These are phyloP conservation scores for Calidris pygmaea DNA, from an alignment of 2,113 vertebrate genomes.

Conservation along the genomic window DNA sequence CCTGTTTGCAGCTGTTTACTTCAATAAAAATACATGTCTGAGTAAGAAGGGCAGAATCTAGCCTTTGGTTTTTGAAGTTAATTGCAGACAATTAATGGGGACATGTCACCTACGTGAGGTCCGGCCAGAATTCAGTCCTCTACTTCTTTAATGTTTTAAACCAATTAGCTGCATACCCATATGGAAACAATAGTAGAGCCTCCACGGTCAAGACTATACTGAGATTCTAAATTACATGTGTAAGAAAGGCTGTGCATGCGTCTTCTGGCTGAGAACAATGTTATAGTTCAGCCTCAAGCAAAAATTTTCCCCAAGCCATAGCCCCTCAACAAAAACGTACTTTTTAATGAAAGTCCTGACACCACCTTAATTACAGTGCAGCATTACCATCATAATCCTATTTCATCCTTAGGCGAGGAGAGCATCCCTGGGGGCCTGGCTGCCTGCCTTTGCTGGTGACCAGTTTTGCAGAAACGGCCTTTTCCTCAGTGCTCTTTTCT, in stretches of 20 bases:
- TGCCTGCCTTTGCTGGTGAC: conserved; percentile 9
- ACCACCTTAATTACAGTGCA: conserved; percentile 53
- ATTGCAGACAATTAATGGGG: background rate
- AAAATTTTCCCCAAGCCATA: background rate
- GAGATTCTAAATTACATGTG: background rate
- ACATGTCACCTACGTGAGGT: background rate
- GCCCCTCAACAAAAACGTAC: conserved; percentile 26
- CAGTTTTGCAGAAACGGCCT: conserved; percentile 8
- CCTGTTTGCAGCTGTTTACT: background rate
- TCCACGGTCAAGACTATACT: background rate
- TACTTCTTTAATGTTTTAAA: background rate
- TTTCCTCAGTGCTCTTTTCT: background rate
- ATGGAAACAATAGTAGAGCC: conserved; percentile 1
- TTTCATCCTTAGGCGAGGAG: conserved; percentile 42
- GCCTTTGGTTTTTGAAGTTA: background rate
- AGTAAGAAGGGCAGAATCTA: background rate
- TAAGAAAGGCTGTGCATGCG: background rate
- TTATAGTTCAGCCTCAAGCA: conserved; percentile 37
- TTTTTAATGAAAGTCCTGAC: conserved; percentile 53
- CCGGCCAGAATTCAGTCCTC: background rate
- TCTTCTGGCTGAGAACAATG: conserved; percentile 17
- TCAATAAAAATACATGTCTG: background rate
- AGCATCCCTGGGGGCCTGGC: background rate
- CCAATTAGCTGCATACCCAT: background rate
- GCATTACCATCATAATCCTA: conserved; percentile 29